These are phyloP conservation scores for Cliona cf. orientalis DNA, from an alignment of 37 sponge, comb jelly and placozoan genomes.

Conservation along the genomic window DNA sequence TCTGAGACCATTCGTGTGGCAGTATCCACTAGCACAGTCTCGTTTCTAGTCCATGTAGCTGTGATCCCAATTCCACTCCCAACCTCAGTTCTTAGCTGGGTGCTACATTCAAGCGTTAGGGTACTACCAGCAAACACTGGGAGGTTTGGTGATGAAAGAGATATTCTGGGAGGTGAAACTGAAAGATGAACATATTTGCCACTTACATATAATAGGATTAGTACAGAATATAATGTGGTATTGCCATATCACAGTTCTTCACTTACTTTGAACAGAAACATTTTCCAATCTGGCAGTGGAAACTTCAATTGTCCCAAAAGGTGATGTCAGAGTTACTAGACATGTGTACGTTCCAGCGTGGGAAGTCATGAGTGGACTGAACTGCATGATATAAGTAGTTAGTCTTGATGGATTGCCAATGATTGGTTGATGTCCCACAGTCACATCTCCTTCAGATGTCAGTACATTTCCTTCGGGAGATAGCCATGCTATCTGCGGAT, in stretches of 20 bases:
- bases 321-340: conserved; percentile 2
- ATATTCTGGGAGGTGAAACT: conserved; percentile 18
- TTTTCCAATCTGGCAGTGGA: background rate
- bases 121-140: conserved; percentile 3
- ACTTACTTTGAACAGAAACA: conserved; percentile 11
- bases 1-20: background rate
- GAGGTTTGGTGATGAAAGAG: background rate
- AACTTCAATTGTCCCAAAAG: background rate
- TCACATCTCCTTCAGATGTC: conserved; percentile 16
- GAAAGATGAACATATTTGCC: no score
- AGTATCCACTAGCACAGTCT: background rate
- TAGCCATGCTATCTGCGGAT: conserved; percentile 2
- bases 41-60: background rate
- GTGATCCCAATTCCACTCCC: background rate
- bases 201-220: no score
- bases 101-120: background rate
- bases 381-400: background rate
- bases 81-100: background rate
- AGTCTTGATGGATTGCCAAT: conserved; percentile 5
- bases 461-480: conserved; percentile 5
- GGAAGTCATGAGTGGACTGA: conserved; percentile 15
- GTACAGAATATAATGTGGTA: no score
- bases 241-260: no score
- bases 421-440: conserved; percentile 2
- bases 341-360: conserved; percentile 22